Percentiles rank a stretch among this genome's conserved stretches.
phyloP scores from a whole-genome alignment of 2,888 invertebrate genomes.

The Coleophora flavipennella region DNA sequence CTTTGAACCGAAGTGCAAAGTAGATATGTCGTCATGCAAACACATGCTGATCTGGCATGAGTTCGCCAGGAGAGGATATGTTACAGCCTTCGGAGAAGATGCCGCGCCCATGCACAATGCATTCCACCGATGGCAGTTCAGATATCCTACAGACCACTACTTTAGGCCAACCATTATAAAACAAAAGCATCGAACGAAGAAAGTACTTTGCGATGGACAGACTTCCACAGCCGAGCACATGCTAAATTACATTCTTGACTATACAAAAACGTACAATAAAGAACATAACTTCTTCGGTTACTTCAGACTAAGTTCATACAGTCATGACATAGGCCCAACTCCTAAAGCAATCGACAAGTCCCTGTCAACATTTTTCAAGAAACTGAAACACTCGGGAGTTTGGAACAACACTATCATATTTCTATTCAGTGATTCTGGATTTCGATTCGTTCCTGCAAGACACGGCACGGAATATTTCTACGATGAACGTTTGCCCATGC shows the following conservation, averaged over 20 bases:
- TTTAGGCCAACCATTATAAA: no score
- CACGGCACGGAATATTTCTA: background rate
- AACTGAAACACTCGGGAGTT: background rate
- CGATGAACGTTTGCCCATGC: background rate
- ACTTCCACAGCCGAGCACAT: background rate
- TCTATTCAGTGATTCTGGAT: background rate
- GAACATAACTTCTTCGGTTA: background rate
- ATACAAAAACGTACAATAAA: background rate
- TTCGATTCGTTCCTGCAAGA: background rate
- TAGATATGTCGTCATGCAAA: background rate
- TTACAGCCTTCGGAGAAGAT: background rate
- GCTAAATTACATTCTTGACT: background rate
- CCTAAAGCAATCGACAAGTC: background rate
- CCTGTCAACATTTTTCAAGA: background rate
- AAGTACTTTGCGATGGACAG: no score
- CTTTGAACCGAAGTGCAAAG: no score
- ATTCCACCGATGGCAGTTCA: no score
- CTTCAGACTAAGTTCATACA: background rate
- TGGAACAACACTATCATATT: background rate
- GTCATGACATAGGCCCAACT: background rate
- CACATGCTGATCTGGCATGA: background rate
- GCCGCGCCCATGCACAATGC: no score
- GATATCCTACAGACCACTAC: no score
- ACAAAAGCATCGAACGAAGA: no score
- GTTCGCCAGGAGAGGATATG: background rate